These are phyloP conservation scores for Thamnophis sirtalis DNA, from an alignment of 2,113 vertebrate species.

Conservation along the genomic window DNA sequence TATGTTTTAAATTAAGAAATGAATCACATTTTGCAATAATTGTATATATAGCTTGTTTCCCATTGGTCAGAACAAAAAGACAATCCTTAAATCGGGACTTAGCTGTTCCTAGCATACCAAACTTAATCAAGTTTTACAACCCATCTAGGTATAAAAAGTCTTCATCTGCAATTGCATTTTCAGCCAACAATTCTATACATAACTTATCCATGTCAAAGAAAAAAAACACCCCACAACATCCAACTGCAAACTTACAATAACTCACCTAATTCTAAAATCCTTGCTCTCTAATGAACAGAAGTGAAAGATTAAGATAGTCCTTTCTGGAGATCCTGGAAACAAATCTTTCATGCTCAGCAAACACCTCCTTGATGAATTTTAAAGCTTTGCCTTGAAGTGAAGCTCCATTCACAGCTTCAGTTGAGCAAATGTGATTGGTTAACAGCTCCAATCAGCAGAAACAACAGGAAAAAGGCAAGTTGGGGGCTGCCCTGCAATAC, in stretches of 20 bases:
- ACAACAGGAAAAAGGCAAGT: constrained; percentile 1
- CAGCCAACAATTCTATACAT: neutral
- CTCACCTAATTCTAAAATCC: neutral
- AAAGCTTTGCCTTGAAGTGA: neutral
- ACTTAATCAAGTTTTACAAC: neutral
- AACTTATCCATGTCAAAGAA: neutral
- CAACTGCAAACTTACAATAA: neutral
- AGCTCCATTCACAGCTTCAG: neutral
- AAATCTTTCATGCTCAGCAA: neutral
- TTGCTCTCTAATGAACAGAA: neutral
- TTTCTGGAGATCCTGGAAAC: accelerated
- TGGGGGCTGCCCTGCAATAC: constrained; percentile 16
- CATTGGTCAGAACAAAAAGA: neutral
- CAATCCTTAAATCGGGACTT: accelerated
- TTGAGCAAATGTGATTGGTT: neutral
- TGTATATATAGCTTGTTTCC: neutral
- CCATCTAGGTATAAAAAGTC: neutral
- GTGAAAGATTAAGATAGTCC: neutral
- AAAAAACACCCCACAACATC: neutral
- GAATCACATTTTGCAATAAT: neutral
- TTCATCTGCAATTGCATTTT: neutral
- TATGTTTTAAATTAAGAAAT: neutral
- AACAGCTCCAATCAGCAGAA: constrained; percentile 12
- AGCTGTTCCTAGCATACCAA: neutral
- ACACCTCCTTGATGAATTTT: neutral